A percentile compares a stretch with the other conserved stretches of the same genome.
phyloP scores from a whole-genome alignment of 1,140 invertebrate genomes.

The Polyergus mexicanus region DNA sequence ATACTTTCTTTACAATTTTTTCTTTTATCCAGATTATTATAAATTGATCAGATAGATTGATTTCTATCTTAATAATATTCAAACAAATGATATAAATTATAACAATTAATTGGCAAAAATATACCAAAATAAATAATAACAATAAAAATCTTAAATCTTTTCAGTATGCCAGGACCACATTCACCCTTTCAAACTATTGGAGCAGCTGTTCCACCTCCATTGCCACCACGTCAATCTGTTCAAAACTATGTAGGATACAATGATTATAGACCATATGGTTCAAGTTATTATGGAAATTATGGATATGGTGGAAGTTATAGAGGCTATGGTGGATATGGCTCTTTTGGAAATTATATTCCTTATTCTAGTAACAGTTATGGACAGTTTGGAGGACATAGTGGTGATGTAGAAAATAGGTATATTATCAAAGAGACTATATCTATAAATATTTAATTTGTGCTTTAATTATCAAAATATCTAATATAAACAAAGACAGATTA shows the following conservation, averaged over 20 bases:
- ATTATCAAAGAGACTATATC: neutral
- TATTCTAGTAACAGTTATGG: conserved; percentile 76
- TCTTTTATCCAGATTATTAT: neutral
- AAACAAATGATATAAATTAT: neutral
- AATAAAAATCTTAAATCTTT: neutral
- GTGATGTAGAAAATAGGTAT: conserved; percentile 89
- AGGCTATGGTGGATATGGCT: conserved; percentile 78
- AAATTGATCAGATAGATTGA: neutral
- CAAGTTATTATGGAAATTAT: conserved; percentile 76
- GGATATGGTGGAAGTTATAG: conserved; percentile 79
- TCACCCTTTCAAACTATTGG: conserved; percentile 67
- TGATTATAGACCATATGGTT: conserved; percentile 79
- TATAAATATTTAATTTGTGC: conserved; percentile 20
- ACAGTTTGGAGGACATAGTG: conserved; percentile 84
- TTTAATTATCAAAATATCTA: neutral
- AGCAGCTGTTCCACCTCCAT: conserved; percentile 74
- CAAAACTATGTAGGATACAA: conserved; percentile 74
- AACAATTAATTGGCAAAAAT: neutral
- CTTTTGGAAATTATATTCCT: conserved; percentile 73
- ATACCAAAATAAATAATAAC: neutral
- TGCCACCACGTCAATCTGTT: conserved; percentile 78
- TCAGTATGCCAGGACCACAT: conserved; percentile 51
- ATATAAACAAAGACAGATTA: neutral
- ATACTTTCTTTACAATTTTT: conserved; percentile 6
- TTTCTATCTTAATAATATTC: neutral